These are phyloP conservation scores for Nycticryphes semicollaris DNA, from an alignment of 2,113 vertebrate species.

Conservation along the genomic window DNA sequence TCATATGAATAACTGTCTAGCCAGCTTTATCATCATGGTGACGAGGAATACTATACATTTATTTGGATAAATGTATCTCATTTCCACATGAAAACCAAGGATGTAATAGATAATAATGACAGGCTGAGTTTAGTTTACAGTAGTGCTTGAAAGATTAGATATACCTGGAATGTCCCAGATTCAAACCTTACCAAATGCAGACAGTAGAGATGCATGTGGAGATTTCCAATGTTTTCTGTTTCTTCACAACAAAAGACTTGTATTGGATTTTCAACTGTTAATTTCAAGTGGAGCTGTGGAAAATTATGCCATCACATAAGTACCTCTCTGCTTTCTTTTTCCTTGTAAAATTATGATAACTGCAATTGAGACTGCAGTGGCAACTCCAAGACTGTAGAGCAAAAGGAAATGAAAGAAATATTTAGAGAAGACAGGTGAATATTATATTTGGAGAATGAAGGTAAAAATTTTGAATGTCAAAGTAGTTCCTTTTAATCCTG, in stretches of 20 bases:
- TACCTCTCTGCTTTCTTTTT: not conserved
- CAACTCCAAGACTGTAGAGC: not conserved
- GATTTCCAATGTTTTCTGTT: not conserved
- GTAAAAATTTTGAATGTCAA: not conserved
- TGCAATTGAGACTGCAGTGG: not conserved
- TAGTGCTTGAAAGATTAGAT: not conserved
- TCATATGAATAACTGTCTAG: not conserved
- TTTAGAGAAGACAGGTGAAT: not conserved
- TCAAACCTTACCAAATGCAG: not conserved
- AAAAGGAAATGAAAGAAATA: not conserved
- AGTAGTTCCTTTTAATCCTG: not conserved
- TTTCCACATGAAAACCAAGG: not conserved
- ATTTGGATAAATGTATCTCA: not conserved
- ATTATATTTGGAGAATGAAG: not conserved
- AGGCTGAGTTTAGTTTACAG: not conserved
- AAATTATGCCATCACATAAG: not conserved
- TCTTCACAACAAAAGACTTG: not conserved
- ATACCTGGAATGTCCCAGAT: not conserved
- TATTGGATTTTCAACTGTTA: not conserved
- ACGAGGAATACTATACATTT: not conserved
- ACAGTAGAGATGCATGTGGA: not conserved
- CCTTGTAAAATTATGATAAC: not conserved
- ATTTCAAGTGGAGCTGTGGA: not conserved
- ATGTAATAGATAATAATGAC: not conserved
- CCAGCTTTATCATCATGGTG: not conserved